Conservation (phyloP, 2,888 invertebrate species). For the Diloba caeruleocephala region DNA sequence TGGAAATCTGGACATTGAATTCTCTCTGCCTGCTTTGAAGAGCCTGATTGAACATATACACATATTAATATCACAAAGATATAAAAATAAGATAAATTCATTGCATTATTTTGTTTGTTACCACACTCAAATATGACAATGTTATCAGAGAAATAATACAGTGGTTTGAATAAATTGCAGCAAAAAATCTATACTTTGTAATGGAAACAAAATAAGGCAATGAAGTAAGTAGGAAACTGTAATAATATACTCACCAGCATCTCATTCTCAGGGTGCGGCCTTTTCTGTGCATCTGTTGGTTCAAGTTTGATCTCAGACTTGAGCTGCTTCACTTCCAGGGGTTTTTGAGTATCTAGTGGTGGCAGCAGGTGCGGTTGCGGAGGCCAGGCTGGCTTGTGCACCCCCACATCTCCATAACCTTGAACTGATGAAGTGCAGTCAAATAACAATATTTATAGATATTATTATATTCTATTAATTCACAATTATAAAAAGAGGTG, state of each 20-base stretch:
- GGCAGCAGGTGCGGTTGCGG: conserved; percentile 82
- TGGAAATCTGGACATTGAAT: conserved; percentile 49
- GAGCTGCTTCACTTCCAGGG: conserved; percentile 80
- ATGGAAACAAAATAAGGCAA: background rate
- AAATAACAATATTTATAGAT: conserved; percentile 20
- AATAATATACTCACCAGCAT: conserved; percentile 71
- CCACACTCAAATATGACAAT: background rate
- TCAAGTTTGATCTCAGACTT: conserved; percentile 86
- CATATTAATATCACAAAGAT: conserved; percentile 23
- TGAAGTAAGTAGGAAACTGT: background rate
- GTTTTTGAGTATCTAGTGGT: conserved; percentile 80
- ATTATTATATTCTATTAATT: background rate
- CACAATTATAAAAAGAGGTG: conserved; percentile 33
- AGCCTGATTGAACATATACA: conserved; percentile 47
- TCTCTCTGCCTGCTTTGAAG: conserved; percentile 50
- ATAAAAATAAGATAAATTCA: background rate
- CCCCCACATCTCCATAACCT: conserved; percentile 81
- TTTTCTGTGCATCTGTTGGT: conserved; percentile 79
- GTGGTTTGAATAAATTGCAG: background rate
- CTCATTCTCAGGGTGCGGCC: conserved; percentile 81
- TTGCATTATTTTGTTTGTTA: background rate
- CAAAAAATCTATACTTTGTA: background rate
- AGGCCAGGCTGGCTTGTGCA: conserved; percentile 83
- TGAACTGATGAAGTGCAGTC: conserved; percentile 66
- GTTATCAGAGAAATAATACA: background rate